phyloP scores from a whole-genome alignment of 1,140 invertebrate genomes.

The Bombyx mandarina region DNA sequence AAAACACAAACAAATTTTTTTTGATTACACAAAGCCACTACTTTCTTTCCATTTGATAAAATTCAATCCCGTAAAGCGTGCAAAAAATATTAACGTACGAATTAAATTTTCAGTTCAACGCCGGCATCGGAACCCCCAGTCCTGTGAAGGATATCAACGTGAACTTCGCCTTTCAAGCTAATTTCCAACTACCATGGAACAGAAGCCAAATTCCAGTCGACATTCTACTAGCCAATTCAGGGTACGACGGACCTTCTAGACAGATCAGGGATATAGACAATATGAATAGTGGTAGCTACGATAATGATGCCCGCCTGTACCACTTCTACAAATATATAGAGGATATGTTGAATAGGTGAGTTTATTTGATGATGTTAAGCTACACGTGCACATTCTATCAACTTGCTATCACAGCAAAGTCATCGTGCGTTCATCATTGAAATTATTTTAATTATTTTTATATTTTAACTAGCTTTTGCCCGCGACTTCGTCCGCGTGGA shows the following conservation, averaged over 20 bases:
- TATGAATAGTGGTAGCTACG: slow-evolving; percentile 20
- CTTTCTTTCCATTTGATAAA: no score
- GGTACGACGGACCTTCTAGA: slow-evolving; percentile 38
- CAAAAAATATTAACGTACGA: no score
- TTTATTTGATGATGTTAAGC: not conserved
- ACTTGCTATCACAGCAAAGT: no score
- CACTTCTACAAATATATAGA: slow-evolving; percentile 58
- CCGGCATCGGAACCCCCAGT: slow-evolving; percentile 47
- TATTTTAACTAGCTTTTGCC: no score
- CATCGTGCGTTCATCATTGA: no score
- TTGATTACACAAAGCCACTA: no score
- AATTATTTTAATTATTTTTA: no score
- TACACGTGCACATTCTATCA: no score
- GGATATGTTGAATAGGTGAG: slow-evolving; percentile 40
- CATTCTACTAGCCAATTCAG: slow-evolving; percentile 46
- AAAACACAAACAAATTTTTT: no score
- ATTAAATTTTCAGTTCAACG: slow-evolving; percentile 47
- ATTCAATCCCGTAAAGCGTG: no score
- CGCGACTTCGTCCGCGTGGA: no score
- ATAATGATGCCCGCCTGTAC: slow-evolving; percentile 39
- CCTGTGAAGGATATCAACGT: slow-evolving; percentile 37
- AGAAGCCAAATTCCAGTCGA: slow-evolving; percentile 52
- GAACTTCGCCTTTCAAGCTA: slow-evolving; percentile 61
- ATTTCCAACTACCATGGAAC: slow-evolving; percentile 62
- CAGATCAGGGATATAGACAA: slow-evolving; percentile 30